Evolutionary conservation across 2,797 vertebrate species (phyloP), one percentile per base, ranked within the genome.

Genomic region (Sardinella longiceps): DNA sequence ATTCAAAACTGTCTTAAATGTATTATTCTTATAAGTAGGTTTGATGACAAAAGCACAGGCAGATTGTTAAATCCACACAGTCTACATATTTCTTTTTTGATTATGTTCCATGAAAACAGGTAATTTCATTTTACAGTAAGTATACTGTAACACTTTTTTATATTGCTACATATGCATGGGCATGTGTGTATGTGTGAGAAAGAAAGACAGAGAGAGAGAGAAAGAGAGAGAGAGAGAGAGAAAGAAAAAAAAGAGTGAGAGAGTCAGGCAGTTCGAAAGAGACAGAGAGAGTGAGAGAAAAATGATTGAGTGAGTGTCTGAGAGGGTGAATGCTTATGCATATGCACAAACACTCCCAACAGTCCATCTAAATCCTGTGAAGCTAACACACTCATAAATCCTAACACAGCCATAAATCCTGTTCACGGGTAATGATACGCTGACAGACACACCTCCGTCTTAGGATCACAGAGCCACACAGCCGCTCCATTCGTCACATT

Each of bases 221-320:
- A 85, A 11, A 83, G 5, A 84, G 3, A 84, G 10, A 80, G n/a
- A 84, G 11, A 81, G 37, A 81, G 33, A 84, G 46, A 80, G 23
- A 14, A 39, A 60, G 80, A 82, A 70, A 66, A 20, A 14, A 20
- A 53, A 63, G 7, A 30, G 39, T 28, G n/a, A 46, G 33, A 82
- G 20, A 66, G 56, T 18, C 23, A 18, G 12, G 20, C 30, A 28
- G 37, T 63, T 10, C 28, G 39, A 46, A 7, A 63, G 30, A n/a
- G 37, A 28, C 23, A 18, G n/a, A 48, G 51, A 30, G 39, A 70
- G 53, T 12, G 28, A 63, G n/a, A 63, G 25, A 25, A 37, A n/a
- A 77, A 60, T 60, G 70, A 77, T 77, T 39, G 70, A 77, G 70
- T 77, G 20, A 77, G 70, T 77, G 18, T 7, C 33, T 77, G 70